These are phyloP conservation scores for Scaptomyza caliginosa DNA, from an alignment of 2,888 invertebrate genomes.

Conservation along the genomic window DNA sequence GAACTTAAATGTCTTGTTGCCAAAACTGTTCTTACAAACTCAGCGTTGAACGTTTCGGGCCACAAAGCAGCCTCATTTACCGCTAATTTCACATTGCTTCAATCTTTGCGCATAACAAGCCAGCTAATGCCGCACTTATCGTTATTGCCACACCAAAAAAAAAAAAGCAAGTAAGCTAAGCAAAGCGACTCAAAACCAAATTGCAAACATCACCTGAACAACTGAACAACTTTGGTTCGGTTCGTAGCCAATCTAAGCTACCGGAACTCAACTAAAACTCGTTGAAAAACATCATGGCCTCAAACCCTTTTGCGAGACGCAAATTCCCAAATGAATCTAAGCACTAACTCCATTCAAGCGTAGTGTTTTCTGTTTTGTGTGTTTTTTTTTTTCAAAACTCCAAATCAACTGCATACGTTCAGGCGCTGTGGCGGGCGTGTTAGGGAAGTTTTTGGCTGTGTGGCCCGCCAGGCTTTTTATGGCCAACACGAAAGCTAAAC, in stretches of 20 bases:
- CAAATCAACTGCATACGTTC: conserved; percentile 68
- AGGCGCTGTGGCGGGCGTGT: conserved; percentile 2
- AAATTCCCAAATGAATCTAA: conserved; percentile 60
- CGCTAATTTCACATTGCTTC: conserved; percentile 67
- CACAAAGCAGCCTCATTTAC: conserved; percentile 75
- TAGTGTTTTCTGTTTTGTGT: too few species aligned
- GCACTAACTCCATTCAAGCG: conserved; percentile 69
- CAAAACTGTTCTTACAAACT: conserved; percentile 22
- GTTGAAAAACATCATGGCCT: conserved; percentile 19
- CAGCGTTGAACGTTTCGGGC: conserved; percentile 41
- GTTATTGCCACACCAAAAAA: conserved; percentile 56
- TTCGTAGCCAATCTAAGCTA: conserved; percentile 28
- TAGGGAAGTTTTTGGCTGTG: conserved; percentile 9
- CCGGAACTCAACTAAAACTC: conserved; percentile 23
- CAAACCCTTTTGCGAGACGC: conserved; percentile 56
- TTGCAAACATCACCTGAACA: conserved; percentile 65
- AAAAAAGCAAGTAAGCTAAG: conserved; percentile 50
- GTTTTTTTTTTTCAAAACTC: conserved; percentile 53
- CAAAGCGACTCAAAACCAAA: conserved; percentile 49
- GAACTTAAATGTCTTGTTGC: conserved; percentile 50
- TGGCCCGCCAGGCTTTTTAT: conserved; percentile 61
- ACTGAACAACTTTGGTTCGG: neutral
- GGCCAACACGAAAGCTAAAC: conserved; percentile 75
- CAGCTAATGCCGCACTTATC: conserved; percentile 71
- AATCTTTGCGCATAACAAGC: conserved; percentile 66